Percentiles rank a stretch among this genome's conserved stretches.
Evolutionary conservation across 1,140 invertebrate species (phyloP).

Genomic region (Hyphantria cunea): DNA sequence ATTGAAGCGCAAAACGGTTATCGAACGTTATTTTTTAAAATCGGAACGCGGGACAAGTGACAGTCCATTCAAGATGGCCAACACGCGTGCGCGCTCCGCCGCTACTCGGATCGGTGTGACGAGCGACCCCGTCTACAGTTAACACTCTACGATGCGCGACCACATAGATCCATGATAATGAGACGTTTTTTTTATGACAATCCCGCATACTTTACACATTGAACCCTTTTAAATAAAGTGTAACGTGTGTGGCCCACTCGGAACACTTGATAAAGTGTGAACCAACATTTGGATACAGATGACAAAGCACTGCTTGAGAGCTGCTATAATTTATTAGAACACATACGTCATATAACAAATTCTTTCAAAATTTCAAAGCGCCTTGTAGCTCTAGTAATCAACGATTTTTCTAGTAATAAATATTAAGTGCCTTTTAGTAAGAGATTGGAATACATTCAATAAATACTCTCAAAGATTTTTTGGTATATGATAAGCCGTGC

Average conservation of each 20-base stretch:
- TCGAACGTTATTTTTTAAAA: slow-evolving; percentile 58
- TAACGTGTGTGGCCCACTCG: slow-evolving; percentile 20
- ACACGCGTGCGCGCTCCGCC: slow-evolving; percentile 68
- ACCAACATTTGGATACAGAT: slow-evolving; percentile 3
- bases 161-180: slow-evolving; percentile 47
- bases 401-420: too few species aligned
- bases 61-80: slow-evolving; percentile 50
- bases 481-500: too few species aligned
- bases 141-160: slow-evolving; percentile 39
- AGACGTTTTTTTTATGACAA: slow-evolving; percentile 45
- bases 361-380: too few species aligned
- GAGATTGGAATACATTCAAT: too few species aligned
- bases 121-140: slow-evolving; percentile 26
- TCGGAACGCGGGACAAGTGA: slow-evolving; percentile 53
- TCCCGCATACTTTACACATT: slow-evolving; percentile 37
- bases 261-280: slow-evolving; percentile 9
- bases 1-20: slow-evolving; percentile 40
- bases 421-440: too few species aligned
- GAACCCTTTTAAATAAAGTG: slow-evolving; percentile 29
- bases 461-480: too few species aligned
- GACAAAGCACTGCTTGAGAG: neutral
- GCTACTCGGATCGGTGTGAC: slow-evolving; percentile 56
- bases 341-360: too few species aligned
- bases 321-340: neutral
- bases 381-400: too few species aligned